Base-by-base conservation (phyloP, 2,113 vertebrate genomes). In the Pleuronectes platessa region DNA sequence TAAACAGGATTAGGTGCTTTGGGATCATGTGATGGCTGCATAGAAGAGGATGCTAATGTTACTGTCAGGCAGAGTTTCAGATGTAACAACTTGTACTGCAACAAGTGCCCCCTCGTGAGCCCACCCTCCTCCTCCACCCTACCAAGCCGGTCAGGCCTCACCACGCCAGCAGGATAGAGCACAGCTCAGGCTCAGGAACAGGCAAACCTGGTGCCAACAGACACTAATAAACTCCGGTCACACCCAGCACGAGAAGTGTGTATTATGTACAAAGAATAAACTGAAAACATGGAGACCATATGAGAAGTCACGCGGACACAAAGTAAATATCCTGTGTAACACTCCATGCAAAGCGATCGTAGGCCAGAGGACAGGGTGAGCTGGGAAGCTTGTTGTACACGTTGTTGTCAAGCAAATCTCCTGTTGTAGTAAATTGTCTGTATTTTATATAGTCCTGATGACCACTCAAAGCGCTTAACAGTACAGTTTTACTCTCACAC, bases 121-220 rank as follows among this genome's bases (percentile, higher is more conserved):
- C 27, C 31, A 2, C 23, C 4, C 35, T 11, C 27, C 58, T 60
- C n/a, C 42, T 37, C 45, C 54, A 13, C 21, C 12, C 40, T 37
- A 56, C 51, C 2, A 60, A 42, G 21, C 72, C 66, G 76, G 56
- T 62, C 66, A 61, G 47, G 23, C 2, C 69, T 66, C 74, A 31
- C 40, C 51, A 5, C 45, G 4, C 45, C 18, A 31, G 37, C 35
- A 15, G 26, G 11, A 26, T 14, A 24, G 7, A 3, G 21, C 10
- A 24, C 47, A 23, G 24, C 62, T 70, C 37, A 27, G 40, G 40
- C 23, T 35, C 42, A 23, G 47, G 2, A 61, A 24, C 27, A 23
- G 26, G 47, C 45, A 60, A 27, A 70, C 17, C 47, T 24, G 5
- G 45, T 49, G 63, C 61, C 68, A 74, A 74, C 18, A 68, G 12